phyloP scores from a whole-genome alignment of 2,113 vertebrate genomes.

The Pantherophis guttatus region DNA sequence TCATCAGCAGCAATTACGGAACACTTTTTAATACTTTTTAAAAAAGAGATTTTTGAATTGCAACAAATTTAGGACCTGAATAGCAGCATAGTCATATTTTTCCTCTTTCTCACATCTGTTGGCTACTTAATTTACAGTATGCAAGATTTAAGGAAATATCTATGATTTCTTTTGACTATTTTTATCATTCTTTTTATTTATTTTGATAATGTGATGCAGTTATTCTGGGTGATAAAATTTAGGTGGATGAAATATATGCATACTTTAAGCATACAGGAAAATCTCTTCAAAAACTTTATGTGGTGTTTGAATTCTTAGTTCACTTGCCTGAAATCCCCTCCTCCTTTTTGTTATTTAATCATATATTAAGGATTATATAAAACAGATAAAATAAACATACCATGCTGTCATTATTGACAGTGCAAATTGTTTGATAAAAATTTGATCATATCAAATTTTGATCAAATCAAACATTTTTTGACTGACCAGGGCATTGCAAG shows the following conservation, averaged over 20 bases:
- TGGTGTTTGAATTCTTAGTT: neutral
- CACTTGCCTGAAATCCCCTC: neutral
- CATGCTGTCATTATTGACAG: neutral
- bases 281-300: neutral
- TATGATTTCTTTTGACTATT: neutral
- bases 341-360: neutral
- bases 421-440: neutral
- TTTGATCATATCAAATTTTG: neutral
- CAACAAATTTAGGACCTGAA: neutral
- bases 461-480: neutral
- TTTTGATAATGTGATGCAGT: neutral
- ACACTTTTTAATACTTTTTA: neutral
- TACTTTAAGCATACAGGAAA: neutral
- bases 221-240: neutral
- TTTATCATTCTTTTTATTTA: neutral
- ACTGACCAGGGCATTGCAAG: neutral
- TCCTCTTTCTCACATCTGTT: neutral
- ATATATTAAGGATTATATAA: neutral
- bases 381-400: neutral
- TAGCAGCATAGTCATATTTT: neutral
- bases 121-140: neutral
- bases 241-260: neutral
- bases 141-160: neutral
- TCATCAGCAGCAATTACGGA: neutral
- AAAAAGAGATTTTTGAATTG: neutral